Percentiles rank a stretch among this genome's conserved stretches.
phyloP scores from a whole-genome alignment of 2,888 invertebrate genomes.

The Podotricha telesiphe region DNA sequence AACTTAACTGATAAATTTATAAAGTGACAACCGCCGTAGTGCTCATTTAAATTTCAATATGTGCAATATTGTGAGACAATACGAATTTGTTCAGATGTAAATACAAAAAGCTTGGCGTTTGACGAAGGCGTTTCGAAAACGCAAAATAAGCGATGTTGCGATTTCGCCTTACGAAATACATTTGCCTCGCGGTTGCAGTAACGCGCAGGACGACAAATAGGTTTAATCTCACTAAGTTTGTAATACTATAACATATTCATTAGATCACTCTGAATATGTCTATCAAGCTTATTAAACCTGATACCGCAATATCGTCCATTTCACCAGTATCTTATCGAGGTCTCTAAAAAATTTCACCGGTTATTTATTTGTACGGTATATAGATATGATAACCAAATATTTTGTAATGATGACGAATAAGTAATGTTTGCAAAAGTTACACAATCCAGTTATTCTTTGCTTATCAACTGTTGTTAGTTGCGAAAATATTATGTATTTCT shows the following conservation, averaged over 20 bases:
- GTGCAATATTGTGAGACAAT: conserved; percentile 32
- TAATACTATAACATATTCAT: conserved; percentile 51
- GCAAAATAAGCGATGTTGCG: conserved; percentile 81
- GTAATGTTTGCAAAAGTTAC: conserved; percentile 57
- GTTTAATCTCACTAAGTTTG: conserved; percentile 71
- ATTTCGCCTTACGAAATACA: conserved; percentile 79
- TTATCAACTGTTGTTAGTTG: conserved; percentile 42
- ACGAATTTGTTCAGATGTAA: conserved; percentile 49
- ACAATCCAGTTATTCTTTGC: conserved; percentile 52
- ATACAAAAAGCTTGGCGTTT: conserved; percentile 68
- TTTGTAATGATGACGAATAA: conserved; percentile 62
- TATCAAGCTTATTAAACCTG: background rate
- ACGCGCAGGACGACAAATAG: conserved; percentile 80
- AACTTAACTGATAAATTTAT: background rate
- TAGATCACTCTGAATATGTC: conserved; percentile 27
- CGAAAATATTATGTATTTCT: conserved; percentile 44
- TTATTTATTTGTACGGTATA: conserved; percentile 69
- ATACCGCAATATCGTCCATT: conserved; percentile 56
- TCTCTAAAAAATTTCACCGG: conserved; percentile 64
- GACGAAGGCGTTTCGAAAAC: conserved; percentile 82
- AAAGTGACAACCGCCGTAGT: background rate
- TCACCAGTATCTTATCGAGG: conserved; percentile 73
- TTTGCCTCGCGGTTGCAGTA: conserved; percentile 75
- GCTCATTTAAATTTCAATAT: conserved; percentile 25
- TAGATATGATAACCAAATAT: conserved; percentile 70